phyloP scores from a whole-genome alignment of 2,888 invertebrate genomes.

The Ferrisia virgata region DNA sequence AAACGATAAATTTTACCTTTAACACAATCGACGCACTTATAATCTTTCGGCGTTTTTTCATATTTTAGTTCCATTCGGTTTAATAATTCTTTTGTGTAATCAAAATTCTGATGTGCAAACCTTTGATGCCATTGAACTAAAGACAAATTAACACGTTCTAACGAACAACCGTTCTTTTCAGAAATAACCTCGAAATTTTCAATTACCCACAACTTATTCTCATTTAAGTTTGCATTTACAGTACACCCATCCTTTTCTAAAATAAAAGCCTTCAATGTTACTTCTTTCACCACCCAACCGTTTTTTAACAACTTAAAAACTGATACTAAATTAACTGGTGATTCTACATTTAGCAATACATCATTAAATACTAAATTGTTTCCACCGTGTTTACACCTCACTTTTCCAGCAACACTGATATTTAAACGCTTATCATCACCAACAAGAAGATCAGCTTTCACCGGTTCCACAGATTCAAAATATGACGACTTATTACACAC shows the following conservation, averaged over 20 bases:
- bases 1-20: no score
- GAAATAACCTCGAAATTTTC: no score
- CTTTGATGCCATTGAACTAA: no score
- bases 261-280: not conserved
- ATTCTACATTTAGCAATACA: not conserved
- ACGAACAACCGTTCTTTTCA: no score
- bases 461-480: not conserved
- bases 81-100: no score
- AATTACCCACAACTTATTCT: slow-evolving; percentile 2
- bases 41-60: no score
- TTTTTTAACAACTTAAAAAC: not conserved
- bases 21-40: no score
- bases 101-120: no score
- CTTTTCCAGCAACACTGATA: not conserved
- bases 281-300: not conserved
- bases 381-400: not conserved
- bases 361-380: not conserved
- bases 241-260: not conserved
- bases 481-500: not conserved
- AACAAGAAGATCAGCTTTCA: not conserved
- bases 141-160: no score
- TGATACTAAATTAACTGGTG: not conserved
- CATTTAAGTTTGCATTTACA: not conserved
- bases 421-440: not conserved
- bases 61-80: no score